Evolutionary conservation across 2,888 invertebrate genomes (phyloP).

Genomic region (Aphodius granarius): DNA sequence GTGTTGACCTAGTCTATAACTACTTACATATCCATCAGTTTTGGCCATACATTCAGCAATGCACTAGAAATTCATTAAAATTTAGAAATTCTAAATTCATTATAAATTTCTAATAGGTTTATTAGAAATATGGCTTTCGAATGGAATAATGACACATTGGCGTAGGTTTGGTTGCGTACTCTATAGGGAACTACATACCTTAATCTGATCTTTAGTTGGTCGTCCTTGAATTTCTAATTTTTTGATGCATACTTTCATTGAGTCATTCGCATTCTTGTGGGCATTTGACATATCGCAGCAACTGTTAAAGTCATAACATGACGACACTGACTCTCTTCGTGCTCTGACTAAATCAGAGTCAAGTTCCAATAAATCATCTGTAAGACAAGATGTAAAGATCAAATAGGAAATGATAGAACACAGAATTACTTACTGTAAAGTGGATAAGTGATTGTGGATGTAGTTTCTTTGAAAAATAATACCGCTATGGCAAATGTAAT

Average conservation of each 20-base stretch:
- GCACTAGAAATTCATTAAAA: constrained; percentile 18
- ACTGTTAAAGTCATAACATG: not conserved
- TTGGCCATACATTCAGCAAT: constrained; percentile 20
- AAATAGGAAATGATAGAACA: not conserved
- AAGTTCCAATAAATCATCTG: not conserved
- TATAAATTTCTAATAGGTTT: too few species aligned
- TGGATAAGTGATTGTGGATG: not conserved
- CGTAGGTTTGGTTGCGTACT: too few species aligned
- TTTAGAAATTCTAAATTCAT: too few species aligned
- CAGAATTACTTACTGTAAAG: not conserved
- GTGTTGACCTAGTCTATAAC: not conserved
- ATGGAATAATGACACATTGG: too few species aligned
- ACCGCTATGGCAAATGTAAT: not conserved
- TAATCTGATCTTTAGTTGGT: not conserved
- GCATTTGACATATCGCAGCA: not conserved
- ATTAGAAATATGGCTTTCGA: not conserved
- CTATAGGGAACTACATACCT: too few species aligned
- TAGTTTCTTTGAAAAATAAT: not conserved
- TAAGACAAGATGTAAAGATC: not conserved
- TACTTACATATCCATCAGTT: constrained; percentile 20
- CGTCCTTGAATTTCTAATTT: not conserved
- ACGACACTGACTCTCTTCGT: not conserved
- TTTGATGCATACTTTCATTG: not conserved
- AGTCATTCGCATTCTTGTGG: not conserved
- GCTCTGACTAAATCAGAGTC: not conserved